phyloP scores from a whole-genome alignment of 2,888 invertebrate genomes.

The Crioceris asparagi region DNA sequence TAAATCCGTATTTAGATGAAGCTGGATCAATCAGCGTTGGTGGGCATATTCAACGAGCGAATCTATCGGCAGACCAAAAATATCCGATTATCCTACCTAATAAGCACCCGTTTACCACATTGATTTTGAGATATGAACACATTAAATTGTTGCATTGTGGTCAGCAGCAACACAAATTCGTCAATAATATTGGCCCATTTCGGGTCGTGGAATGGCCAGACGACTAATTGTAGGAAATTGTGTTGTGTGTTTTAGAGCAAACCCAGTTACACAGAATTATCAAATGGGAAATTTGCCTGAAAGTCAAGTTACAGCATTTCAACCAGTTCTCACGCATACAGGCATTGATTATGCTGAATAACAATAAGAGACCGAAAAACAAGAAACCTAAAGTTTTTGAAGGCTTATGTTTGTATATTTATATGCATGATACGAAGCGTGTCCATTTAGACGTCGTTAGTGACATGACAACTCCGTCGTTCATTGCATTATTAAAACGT shows the following conservation, averaged over 20 bases:
- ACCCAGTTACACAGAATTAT: slow-evolving; percentile 7
- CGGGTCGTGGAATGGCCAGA: slow-evolving; percentile 14
- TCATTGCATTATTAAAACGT: slow-evolving; percentile 17
- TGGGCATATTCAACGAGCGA: too few species aligned
- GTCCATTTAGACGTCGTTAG: slow-evolving; percentile 22
- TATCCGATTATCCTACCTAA: slow-evolving; percentile 16
- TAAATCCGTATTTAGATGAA: too few species aligned
- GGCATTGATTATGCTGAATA: slow-evolving; percentile 14
- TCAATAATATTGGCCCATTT: slow-evolving; percentile 18
- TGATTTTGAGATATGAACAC: slow-evolving; percentile 15
- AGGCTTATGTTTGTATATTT: slow-evolving; percentile 13
- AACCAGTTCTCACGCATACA: slow-evolving; percentile 13
- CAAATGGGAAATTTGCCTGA: slow-evolving; percentile 15
- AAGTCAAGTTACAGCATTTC: slow-evolving; percentile 7
- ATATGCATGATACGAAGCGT: slow-evolving; percentile 16
- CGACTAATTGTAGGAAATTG: slow-evolving; percentile 14
- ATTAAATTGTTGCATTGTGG: slow-evolving; percentile 15
- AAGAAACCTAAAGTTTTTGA: slow-evolving; percentile 6
- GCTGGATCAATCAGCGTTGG: too few species aligned
- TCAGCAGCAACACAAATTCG: slow-evolving; percentile 14
- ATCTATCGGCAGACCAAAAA: too few species aligned
- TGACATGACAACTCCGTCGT: slow-evolving; percentile 17
- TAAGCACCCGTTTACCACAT: slow-evolving; percentile 12
- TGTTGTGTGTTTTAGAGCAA: slow-evolving; percentile 13
- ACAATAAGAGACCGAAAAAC: slow-evolving; percentile 3